Evolutionary conservation across 92 coral and sea anemone species (phyloP), one percentile per base, ranked within the genome.

Genomic region (Palythoa heliodiscus): DNA sequence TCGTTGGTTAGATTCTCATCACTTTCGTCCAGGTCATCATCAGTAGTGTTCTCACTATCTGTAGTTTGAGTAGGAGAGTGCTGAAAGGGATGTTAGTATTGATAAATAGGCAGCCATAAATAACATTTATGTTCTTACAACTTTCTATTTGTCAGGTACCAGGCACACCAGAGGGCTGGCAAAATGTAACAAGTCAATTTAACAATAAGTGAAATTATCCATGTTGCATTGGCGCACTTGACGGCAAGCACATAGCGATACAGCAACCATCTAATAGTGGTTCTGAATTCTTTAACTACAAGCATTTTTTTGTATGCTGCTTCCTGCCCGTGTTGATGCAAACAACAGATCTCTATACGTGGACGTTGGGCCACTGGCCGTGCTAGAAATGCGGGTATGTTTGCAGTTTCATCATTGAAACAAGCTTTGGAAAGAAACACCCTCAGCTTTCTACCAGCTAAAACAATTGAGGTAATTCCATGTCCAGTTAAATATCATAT

Each of bases 351-450:
- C 14, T 73, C 50, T 90, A 38, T 90, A 90, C 38, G 93, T 90
- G 16, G 86, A 87, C 83, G 91, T 83, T 70, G 93, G 91, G 78
- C 91, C 93, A 75, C 93, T 75, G 93, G 93, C 48, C 88, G 90
- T 43, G 93, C 88, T 52, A 90, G 93, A 70, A 90, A 90, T 87
- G 93, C 93, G 0, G 93, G 90, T 37, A 90, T 89, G 61, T 90
- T 87, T 67, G 60, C 73, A 38, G 75, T 70, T 17, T 90, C 88
- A 70, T 48, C 86, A 2, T 40, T 90, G 71, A 83, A 78, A 43
- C 64, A 87, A 71, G 87, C 89, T 50, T 68, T 84, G 78, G 83
- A 66, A 52, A 70, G 40, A 14, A 88, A 88, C 19, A 76, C 89
- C 17, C 89, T 86, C 76, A 38, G 47, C 38, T 48, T 86, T 52